phyloP scores from a whole-genome alignment of 2,888 invertebrate genomes.

The Dicyrtoma fusca region DNA sequence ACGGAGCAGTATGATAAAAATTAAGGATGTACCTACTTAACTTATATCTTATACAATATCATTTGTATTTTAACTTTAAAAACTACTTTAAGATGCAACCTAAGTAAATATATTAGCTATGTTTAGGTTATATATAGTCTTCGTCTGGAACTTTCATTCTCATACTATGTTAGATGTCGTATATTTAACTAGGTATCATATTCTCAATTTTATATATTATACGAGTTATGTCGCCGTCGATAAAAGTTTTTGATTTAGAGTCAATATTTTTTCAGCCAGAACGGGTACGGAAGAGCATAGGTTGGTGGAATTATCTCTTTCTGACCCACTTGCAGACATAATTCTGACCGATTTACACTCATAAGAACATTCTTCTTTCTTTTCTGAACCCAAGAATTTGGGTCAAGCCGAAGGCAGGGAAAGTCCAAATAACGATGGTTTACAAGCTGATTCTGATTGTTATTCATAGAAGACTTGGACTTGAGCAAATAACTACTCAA shows the following conservation, averaged over 20 bases:
- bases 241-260: not conserved
- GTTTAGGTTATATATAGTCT: too few relatives aligned
- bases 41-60: too few relatives aligned
- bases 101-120: too few relatives aligned
- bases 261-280: constrained; percentile 49
- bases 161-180: too few relatives aligned
- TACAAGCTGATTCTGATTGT: not conserved
- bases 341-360: not conserved
- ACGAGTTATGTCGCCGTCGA: not conserved
- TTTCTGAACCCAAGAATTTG: constrained; percentile 49
- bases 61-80: too few relatives aligned
- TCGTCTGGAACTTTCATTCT: too few relatives aligned
- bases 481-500: constrained; percentile 6
- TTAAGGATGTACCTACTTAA: too few relatives aligned
- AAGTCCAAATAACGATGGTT: constrained; percentile 41
- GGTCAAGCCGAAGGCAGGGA: constrained; percentile 47
- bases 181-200: too few relatives aligned
- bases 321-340: constrained; percentile 32
- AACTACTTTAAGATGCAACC: too few relatives aligned
- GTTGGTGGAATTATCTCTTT: constrained; percentile 48
- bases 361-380: constrained; percentile 10
- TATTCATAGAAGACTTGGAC: constrained; percentile 1
- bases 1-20: too few relatives aligned
- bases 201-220: not conserved
- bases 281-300: constrained; percentile 50